A percentile compares a stretch with the other conserved stretches of the same genome.
Evolutionary conservation across 1,140 invertebrate genomes (phyloP).

Genomic region (Lordiphosa mommai): DNA sequence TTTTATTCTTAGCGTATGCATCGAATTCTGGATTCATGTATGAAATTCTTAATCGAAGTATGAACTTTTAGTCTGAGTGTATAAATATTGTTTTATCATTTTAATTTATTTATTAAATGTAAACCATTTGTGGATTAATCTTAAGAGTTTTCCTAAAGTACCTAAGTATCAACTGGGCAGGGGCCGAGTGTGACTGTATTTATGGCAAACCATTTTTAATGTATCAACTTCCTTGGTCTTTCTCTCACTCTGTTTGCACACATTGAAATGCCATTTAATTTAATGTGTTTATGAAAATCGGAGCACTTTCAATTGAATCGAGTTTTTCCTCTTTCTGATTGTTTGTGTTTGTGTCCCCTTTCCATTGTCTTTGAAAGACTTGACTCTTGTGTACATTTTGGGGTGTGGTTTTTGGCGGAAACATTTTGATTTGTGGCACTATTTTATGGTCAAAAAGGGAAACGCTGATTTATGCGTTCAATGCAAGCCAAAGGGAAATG

Average conservation of each 20-base stretch:
- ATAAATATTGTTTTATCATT: too few relatives aligned
- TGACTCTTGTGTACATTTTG: neutral
- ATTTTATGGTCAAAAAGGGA: slow-evolving; percentile 53
- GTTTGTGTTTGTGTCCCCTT: neutral
- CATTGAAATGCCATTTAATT: slow-evolving; percentile 76
- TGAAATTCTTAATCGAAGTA: too few relatives aligned
- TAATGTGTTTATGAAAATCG: slow-evolving; percentile 77
- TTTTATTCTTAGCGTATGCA: too few relatives aligned
- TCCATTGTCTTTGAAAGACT: slow-evolving; percentile 50
- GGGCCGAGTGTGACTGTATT: too few relatives aligned
- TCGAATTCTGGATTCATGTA: too few relatives aligned
- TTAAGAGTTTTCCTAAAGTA: too few relatives aligned
- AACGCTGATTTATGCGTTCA: slow-evolving; percentile 56
- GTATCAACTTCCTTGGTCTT: slow-evolving; percentile 48
- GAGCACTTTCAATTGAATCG: slow-evolving; percentile 59
- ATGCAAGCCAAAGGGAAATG: slow-evolving; percentile 47
- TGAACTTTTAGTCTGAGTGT: too few relatives aligned
- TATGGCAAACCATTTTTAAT: slow-evolving; percentile 54
- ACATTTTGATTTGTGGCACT: slow-evolving; percentile 59
- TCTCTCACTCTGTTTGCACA: neutral
- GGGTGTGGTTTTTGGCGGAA: slow-evolving; percentile 47
- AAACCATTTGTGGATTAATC: too few relatives aligned
- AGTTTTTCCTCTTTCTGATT: slow-evolving; percentile 4
- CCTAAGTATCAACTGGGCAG: too few relatives aligned
- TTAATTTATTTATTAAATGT: too few relatives aligned